Evolutionary conservation across 2,113 vertebrate species (phyloP).

Genomic region (Oryzias curvinotus): DNA sequence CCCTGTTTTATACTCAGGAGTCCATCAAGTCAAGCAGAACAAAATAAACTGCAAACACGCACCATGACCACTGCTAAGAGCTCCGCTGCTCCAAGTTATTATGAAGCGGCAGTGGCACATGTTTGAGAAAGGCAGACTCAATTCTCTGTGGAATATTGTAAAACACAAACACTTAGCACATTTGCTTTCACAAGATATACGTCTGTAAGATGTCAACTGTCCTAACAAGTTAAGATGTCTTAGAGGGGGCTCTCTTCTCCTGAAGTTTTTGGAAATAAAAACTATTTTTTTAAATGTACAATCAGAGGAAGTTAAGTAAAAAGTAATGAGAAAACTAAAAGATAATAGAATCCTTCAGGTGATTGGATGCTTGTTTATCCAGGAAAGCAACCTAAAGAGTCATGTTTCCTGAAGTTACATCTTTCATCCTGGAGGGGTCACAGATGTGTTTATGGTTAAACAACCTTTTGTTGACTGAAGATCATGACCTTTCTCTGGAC

Average conservation of each 20-base stretch:
- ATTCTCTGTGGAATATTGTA: not conserved
- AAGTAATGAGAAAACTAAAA: not conserved
- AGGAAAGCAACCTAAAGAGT: conserved; percentile 19
- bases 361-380: conserved; percentile 20
- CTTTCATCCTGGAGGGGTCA: conserved; percentile 26
- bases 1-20: not conserved
- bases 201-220: not conserved
- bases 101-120: too few species aligned
- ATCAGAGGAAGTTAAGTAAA: not conserved
- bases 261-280: too few species aligned
- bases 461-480: conserved; percentile 49
- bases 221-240: not conserved
- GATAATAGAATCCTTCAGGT: not conserved
- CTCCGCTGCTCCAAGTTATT: conserved; percentile 11
- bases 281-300: too few species aligned
- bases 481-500: conserved; percentile 56
- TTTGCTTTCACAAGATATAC: not conserved
- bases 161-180: not conserved
- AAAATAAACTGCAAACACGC: conserved; percentile 57
- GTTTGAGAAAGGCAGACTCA: not conserved
- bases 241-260: too few species aligned
- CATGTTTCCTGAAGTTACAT: conserved; percentile 48
- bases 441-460: conserved; percentile 66
- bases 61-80: conserved; percentile 30
- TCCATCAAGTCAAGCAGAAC: conserved; percentile 48